These are phyloP conservation scores for Allochrocebus solatus DNA, from an alignment of 2,797 vertebrate genomes.

Conservation along the genomic window DNA sequence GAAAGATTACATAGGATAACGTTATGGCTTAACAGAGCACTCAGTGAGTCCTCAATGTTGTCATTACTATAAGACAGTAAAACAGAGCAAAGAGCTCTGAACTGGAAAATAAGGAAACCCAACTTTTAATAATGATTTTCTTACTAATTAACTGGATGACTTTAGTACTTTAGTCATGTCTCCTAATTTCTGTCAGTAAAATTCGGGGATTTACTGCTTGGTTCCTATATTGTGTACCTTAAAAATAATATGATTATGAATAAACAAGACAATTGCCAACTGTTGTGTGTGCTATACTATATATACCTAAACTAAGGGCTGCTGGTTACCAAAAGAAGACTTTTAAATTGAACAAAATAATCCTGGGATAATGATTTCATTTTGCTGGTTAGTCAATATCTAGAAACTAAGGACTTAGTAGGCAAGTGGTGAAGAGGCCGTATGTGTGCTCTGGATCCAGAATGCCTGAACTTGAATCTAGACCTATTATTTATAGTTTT, in stretches of 20 bases:
- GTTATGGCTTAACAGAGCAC: not conserved
- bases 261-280: not conserved
- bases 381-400: not conserved
- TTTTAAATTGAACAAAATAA: not conserved
- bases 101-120: not conserved
- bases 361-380: not conserved
- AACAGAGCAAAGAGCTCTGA: not conserved
- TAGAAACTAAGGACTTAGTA: not conserved
- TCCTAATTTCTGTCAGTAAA: not conserved
- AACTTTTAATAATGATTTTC: not conserved
- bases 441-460: not conserved
- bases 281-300: not conserved
- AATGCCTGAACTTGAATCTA: not conserved
- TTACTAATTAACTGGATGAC: not conserved
- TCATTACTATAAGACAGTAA: not conserved
- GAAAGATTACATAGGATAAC: not conserved
- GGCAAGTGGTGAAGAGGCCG: too few species aligned
- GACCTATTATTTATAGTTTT: not conserved
- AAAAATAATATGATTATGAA: conserved; percentile 2
- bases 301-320: not conserved
- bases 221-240: not conserved
- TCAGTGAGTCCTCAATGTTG: not conserved
- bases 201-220: not conserved
- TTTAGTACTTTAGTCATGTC: not conserved
- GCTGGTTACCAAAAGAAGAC: not conserved